Conservation (phyloP, 2,888 invertebrate genomes). For the Tribolium freemani region DNA sequence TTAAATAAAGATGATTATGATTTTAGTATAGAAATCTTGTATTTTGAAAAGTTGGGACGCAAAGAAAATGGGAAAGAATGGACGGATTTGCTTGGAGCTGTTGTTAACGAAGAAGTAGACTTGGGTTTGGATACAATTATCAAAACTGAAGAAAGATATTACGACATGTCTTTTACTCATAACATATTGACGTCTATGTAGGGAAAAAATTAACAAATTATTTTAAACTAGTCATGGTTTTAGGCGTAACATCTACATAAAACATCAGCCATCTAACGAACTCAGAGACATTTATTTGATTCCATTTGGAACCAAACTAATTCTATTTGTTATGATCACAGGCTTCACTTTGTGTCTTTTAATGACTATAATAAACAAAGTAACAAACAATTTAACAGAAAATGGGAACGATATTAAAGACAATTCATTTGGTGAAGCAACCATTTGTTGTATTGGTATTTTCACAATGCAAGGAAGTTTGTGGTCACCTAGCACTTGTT, state of each 20-base stretch:
- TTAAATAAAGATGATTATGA: neutral
- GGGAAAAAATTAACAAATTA: constrained; percentile 53
- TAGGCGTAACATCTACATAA: constrained; percentile 76
- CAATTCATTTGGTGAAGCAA: constrained; percentile 70
- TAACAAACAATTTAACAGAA: neutral
- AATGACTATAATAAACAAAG: constrained; percentile 67
- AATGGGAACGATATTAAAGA: constrained; percentile 40
- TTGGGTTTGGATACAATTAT: constrained; percentile 74
- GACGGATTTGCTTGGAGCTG: constrained; percentile 74
- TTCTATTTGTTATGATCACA: constrained; percentile 71
- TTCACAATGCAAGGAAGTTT: constrained; percentile 77
- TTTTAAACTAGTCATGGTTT: constrained; percentile 25
- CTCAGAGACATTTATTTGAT: constrained; percentile 76
- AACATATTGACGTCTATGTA: constrained; percentile 76
- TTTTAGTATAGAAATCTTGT: constrained; percentile 43
- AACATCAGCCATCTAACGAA: constrained; percentile 74
- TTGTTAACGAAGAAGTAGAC: constrained; percentile 72
- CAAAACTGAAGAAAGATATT: constrained; percentile 69
- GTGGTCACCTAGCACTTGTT: constrained; percentile 72
- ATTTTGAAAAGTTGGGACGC: constrained; percentile 62
- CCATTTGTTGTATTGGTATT: constrained; percentile 75
- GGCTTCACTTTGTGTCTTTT: constrained; percentile 69
- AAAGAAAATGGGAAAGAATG: constrained; percentile 70
- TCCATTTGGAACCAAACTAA: constrained; percentile 73
- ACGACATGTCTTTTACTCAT: constrained; percentile 74